Evolutionary conservation across 2,113 vertebrate species (phyloP).

Genomic region (Hiodon tergisus): DNA sequence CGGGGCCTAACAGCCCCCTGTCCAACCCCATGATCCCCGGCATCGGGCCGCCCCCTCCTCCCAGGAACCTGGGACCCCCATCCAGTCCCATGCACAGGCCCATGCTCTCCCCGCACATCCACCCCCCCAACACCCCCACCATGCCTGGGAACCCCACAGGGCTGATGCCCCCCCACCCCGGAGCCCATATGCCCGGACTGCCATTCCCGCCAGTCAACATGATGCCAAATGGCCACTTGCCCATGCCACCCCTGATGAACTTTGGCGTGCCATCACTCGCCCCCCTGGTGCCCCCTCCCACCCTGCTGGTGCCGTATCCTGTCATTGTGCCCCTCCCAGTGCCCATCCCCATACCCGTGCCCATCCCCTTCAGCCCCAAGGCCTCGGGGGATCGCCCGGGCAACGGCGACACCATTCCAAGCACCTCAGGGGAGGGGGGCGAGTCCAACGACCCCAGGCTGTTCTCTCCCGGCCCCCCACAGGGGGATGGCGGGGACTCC

Average conservation of each 20-base stretch:
- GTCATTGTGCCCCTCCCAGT: slow-evolving; percentile 94
- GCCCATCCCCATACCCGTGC: slow-evolving; percentile 93
- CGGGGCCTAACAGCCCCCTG: slow-evolving; percentile 86
- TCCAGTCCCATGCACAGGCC: slow-evolving; percentile 95
- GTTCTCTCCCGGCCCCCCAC: slow-evolving; percentile 61
- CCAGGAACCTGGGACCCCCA: slow-evolving; percentile 77
- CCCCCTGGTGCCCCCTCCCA: slow-evolving; percentile 91
- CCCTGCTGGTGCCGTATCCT: slow-evolving; percentile 93
- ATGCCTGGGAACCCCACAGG: slow-evolving; percentile 74
- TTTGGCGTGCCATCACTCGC: slow-evolving; percentile 92
- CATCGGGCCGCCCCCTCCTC: slow-evolving; percentile 76
- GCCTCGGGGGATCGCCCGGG: slow-evolving; percentile 77
- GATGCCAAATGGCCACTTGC: slow-evolving; percentile 90
- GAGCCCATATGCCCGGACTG: slow-evolving; percentile 77
- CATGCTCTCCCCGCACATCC: slow-evolving; percentile 84
- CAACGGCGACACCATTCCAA: slow-evolving; percentile 72
- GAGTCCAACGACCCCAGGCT: slow-evolving; percentile 69
- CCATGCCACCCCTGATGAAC: slow-evolving; percentile 90
- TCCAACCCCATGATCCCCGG: slow-evolving; percentile 91
- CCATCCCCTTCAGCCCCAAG: slow-evolving; percentile 85
- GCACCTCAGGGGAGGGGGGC: slow-evolving; percentile 66
- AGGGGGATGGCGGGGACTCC: slow-evolving; percentile 60
- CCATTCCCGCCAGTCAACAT: slow-evolving; percentile 90
- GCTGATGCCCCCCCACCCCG: slow-evolving; percentile 81
- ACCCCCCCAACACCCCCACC: slow-evolving; percentile 78